phyloP scores from a whole-genome alignment of 30 jellyfish, hydroid and myxozoan genomes.

The Cassiopea xamachana region DNA sequence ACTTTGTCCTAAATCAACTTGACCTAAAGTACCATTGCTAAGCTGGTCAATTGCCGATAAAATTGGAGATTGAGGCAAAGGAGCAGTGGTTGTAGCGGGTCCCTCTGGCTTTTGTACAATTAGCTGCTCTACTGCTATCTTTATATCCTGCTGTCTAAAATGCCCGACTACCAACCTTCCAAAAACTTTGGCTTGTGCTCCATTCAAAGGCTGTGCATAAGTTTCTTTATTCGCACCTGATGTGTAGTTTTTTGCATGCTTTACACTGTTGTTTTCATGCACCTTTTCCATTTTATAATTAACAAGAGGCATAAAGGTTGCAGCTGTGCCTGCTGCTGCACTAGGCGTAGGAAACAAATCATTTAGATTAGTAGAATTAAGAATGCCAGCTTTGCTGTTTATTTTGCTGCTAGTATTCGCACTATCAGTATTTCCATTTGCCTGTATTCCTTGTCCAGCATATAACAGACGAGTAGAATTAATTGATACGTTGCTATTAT shows the following conservation, averaged over 20 bases:
- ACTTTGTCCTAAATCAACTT: background rate
- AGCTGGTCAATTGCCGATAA: background rate
- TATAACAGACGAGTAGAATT: too few species aligned
- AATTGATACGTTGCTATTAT: too few species aligned
- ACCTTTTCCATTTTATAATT: too few species aligned
- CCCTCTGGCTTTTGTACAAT: background rate
- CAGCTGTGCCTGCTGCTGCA: too few species aligned
- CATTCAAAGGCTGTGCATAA: background rate
- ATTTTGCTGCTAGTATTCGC: too few species aligned
- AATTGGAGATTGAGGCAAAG: background rate
- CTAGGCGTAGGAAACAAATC: too few species aligned
- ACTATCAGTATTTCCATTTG: too few species aligned
- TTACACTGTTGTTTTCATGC: background rate
- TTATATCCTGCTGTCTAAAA: slow-evolving; percentile 67
- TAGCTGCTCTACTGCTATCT: slow-evolving; percentile 39
- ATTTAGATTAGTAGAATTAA: too few species aligned
- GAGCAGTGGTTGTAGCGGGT: background rate
- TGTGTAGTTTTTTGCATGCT: background rate
- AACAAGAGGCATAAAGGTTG: too few species aligned
- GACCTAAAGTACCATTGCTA: background rate
- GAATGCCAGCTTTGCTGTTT: too few species aligned
- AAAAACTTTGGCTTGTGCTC: background rate
- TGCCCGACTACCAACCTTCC: slow-evolving; percentile 48
- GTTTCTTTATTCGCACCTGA: background rate
- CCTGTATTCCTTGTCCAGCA: too few species aligned